A percentile compares a stretch with the other conserved stretches of the same genome.
phyloP scores from a whole-genome alignment of 2,888 invertebrate species.

The Nephrotoma guestfalica region DNA sequence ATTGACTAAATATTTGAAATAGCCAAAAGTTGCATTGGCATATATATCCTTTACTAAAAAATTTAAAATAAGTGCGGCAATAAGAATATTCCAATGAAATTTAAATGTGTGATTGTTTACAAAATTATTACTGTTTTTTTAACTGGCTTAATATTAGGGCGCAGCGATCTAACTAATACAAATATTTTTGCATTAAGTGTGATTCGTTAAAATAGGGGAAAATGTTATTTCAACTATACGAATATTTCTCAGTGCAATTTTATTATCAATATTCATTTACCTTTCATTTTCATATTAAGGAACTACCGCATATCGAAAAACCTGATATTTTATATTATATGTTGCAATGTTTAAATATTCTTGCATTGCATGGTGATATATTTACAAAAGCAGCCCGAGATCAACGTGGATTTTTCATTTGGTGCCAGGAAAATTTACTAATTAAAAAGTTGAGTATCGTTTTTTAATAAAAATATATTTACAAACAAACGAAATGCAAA shows the following conservation, averaged over 20 bases:
- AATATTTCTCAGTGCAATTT: not conserved
- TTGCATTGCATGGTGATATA: slow-evolving; percentile 90
- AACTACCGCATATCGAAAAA: slow-evolving; percentile 64
- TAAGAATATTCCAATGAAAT: too few relatives aligned
- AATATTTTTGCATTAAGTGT: not conserved
- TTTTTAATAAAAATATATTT: slow-evolving; percentile 13
- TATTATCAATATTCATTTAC: not conserved
- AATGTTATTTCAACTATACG: too few relatives aligned
- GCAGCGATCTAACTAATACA: too few relatives aligned
- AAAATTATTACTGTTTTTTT: too few relatives aligned
- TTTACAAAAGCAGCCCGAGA: slow-evolving; percentile 72
- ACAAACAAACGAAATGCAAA: not conserved
- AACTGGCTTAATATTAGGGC: too few relatives aligned
- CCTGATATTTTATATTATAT: slow-evolving; percentile 89
- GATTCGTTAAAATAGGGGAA: too few relatives aligned
- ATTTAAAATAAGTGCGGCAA: too few relatives aligned
- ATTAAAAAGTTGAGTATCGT: slow-evolving; percentile 59
- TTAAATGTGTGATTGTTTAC: too few relatives aligned
- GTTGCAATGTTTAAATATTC: slow-evolving; percentile 77
- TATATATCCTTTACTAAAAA: too few relatives aligned
- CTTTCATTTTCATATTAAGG: slow-evolving; percentile 33
- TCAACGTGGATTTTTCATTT: slow-evolving; percentile 83
- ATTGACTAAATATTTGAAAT: too few relatives aligned
- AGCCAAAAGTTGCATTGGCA: too few relatives aligned
- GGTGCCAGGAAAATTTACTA: slow-evolving; percentile 89